These are phyloP conservation scores for Halichondria panicea DNA, from an alignment of 37 sponge, comb jelly and placozoan genomes.

Conservation along the genomic window DNA sequence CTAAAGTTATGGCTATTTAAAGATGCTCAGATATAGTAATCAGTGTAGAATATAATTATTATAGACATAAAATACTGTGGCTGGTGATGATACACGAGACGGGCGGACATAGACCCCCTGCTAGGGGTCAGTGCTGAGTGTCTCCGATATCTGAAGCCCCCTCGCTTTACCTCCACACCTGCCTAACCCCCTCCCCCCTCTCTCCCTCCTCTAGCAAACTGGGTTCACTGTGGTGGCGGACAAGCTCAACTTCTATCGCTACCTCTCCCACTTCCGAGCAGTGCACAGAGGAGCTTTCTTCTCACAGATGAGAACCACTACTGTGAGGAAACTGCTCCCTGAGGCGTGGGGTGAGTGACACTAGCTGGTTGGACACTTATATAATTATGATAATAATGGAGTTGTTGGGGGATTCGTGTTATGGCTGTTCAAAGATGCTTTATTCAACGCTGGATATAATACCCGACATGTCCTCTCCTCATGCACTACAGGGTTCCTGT, in stretches of 20 bases:
- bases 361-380: too few species aligned
- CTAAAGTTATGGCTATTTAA: too few species aligned
- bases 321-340: conserved; percentile 93
- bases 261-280: conserved; percentile 94
- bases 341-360: conserved; percentile 91
- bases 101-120: too few species aligned
- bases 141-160: too few species aligned
- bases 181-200: too few species aligned
- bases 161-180: too few species aligned
- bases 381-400: background rate
- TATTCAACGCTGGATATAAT: background rate
- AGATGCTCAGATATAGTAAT: too few species aligned
- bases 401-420: background rate
- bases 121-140: too few species aligned
- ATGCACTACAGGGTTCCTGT: conserved; percentile 82
- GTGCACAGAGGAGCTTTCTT: conserved; percentile 98
- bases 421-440: conserved; percentile 1
- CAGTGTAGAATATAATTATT: too few species aligned
- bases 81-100: too few species aligned
- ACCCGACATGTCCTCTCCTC: background rate
- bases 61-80: too few species aligned
- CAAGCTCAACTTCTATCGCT: conserved; percentile 93
- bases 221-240: conserved; percentile 97
- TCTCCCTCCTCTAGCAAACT: conserved; percentile 46
- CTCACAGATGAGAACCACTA: conserved; percentile 90